Percentiles rank a stretch among this genome's conserved stretches.
Evolutionary conservation across 2,797 vertebrate genomes (phyloP).

Genomic region (Monodelphis domestica): DNA sequence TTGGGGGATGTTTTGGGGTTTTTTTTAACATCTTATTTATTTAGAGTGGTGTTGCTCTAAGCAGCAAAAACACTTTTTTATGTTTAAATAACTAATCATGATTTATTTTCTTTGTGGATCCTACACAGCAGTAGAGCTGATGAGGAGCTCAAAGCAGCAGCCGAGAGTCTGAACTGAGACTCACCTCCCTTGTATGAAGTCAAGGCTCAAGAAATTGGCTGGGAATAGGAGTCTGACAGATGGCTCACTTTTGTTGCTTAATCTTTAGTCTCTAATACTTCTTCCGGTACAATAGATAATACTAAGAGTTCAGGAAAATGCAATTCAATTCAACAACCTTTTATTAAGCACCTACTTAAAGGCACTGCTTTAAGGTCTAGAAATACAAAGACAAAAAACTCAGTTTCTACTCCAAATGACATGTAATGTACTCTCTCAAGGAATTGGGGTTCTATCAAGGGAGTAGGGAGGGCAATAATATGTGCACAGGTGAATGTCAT

Average conservation of each 20-base stretch:
- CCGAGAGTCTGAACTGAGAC: neutral
- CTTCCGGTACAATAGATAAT: neutral
- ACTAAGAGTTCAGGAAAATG: neutral
- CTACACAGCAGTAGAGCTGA: neutral
- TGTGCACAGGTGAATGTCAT: neutral
- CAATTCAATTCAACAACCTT: neutral
- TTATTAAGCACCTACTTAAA: neutral
- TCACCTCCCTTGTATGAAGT: neutral
- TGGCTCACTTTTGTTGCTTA: neutral
- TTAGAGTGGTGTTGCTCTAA: slow-evolving; percentile 29
- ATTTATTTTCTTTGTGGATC: slow-evolving; percentile 53
- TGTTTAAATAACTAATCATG: slow-evolving; percentile 56
- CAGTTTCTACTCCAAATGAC: neutral
- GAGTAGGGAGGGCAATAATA: neutral
- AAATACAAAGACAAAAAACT: neutral
- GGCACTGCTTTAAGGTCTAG: neutral
- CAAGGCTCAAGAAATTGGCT: neutral
- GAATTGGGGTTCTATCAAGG: neutral
- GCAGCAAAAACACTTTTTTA: neutral
- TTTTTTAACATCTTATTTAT: slow-evolving; percentile 39
- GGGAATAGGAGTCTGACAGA: neutral
- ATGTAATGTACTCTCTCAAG: neutral
- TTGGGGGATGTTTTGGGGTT: slow-evolving; percentile 25
- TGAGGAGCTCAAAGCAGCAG: neutral
- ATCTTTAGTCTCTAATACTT: neutral